These are phyloP conservation scores for Phocides pigmalion DNA, from an alignment of 1,140 invertebrate genomes.

Conservation along the genomic window DNA sequence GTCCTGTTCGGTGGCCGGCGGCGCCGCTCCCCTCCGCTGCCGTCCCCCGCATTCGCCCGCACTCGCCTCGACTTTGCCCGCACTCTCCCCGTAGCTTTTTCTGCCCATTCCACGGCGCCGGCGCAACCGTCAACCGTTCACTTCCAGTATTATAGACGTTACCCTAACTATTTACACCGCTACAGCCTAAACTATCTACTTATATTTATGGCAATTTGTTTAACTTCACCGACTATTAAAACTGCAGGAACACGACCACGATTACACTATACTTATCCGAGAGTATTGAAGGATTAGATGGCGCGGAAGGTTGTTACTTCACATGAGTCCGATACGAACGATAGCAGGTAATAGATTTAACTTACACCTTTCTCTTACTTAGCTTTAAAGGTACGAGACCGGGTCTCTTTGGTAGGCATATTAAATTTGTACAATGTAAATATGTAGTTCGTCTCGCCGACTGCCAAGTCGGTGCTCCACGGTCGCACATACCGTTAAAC, in stretches of 20 bases:
- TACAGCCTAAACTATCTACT: conserved; percentile 78
- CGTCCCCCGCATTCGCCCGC: too few relatives aligned
- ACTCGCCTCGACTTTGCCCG: conserved; percentile 46
- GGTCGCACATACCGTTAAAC: conserved; percentile 62
- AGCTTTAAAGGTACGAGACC: conserved; percentile 83
- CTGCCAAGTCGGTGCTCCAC: conserved; percentile 52
- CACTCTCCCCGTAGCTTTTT: conserved; percentile 67
- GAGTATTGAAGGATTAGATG: conserved; percentile 77
- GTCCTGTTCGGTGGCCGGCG: conserved; percentile 77
- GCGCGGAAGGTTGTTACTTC: conserved; percentile 72
- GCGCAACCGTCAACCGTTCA: conserved; percentile 72
- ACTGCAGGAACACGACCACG: conserved; percentile 83
- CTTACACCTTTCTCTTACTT: conserved; percentile 80
- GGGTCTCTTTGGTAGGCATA: conserved; percentile 85
- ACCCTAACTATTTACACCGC: conserved; percentile 80
- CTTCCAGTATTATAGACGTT: conserved; percentile 64
- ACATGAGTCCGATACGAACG: conserved; percentile 60
- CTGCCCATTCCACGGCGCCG: conserved; percentile 74
- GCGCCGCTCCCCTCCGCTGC: conserved; percentile 57
- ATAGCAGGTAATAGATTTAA: conserved; percentile 68
- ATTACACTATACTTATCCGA: conserved; percentile 82
- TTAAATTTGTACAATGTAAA: conserved; percentile 83
- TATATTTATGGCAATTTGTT: conserved; percentile 83
- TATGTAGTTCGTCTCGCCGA: conserved; percentile 67
- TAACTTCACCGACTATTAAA: conserved; percentile 81